These are phyloP conservation scores for Mystacornis crossleyi DNA, from an alignment of 2,113 vertebrate species.

Conservation along the genomic window DNA sequence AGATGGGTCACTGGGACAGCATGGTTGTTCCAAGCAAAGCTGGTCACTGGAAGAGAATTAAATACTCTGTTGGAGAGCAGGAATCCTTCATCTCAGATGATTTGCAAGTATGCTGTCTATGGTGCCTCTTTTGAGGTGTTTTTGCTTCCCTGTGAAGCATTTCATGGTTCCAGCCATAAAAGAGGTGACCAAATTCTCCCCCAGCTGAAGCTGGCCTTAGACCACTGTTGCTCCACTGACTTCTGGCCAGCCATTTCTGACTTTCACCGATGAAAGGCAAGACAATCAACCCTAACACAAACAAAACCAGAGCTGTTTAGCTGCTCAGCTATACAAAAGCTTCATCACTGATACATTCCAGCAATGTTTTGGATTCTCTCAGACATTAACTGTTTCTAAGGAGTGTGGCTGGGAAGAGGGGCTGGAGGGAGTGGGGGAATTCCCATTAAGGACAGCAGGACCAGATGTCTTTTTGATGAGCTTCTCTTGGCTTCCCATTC, in stretches of 20 bases:
- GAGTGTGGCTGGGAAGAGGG: not conserved
- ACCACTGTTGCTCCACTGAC: not conserved
- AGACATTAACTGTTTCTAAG: slow-evolving; percentile 60
- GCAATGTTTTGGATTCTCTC: slow-evolving; percentile 52
- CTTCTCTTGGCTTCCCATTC: slow-evolving; percentile 35
- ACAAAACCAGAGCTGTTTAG: slow-evolving; percentile 40
- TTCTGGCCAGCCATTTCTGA: not conserved
- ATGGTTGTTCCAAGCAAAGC: not conserved
- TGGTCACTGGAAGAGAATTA: not conserved
- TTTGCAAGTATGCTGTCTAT: not conserved
- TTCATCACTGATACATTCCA: slow-evolving; percentile 45
- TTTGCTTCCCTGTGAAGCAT: not conserved
- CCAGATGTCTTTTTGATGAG: slow-evolving; percentile 56
- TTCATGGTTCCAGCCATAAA: not conserved
- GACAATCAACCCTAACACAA: slow-evolving; percentile 40
- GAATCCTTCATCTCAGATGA: not conserved
- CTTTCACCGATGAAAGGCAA: not conserved
- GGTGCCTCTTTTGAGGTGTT: not conserved
- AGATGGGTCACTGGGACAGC: not conserved
- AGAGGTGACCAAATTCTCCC: not conserved
- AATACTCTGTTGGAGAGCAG: not conserved
- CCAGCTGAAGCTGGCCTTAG: not conserved
- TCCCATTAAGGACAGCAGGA: slow-evolving; percentile 46
- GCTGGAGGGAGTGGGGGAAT: not conserved
- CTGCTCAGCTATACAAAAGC: slow-evolving; percentile 28